phyloP scores from a whole-genome alignment of 2,113 vertebrate genomes.

The Pomatorhinus ruficollis region DNA sequence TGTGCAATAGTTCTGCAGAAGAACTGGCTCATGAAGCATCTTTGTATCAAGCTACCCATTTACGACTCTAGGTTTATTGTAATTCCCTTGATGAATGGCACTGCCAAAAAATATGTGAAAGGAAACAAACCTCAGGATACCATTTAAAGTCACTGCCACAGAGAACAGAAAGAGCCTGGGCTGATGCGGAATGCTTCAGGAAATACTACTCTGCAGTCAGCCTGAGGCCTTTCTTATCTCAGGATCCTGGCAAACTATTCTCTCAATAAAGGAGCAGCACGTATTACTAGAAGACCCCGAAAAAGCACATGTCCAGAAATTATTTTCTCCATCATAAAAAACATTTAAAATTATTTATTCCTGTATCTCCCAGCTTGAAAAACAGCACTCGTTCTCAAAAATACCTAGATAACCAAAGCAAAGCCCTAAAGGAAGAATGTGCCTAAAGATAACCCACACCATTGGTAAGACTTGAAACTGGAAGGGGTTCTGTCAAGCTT shows the following conservation, averaged over 20 bases:
- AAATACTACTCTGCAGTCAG: background rate
- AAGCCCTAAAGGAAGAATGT: background rate
- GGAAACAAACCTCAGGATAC: conserved; percentile 13
- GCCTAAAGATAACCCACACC: background rate
- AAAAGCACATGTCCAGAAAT: background rate
- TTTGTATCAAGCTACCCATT: background rate
- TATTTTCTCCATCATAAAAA: background rate
- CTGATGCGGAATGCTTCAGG: background rate
- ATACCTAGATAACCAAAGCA: background rate
- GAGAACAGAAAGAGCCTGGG: background rate
- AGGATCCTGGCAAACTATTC: background rate
- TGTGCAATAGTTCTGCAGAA: background rate
- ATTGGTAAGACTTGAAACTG: background rate
- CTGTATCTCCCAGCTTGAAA: background rate
- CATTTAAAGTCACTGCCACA: conserved; percentile 7
- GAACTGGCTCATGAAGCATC: background rate
- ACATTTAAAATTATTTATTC: background rate
- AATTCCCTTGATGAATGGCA: background rate
- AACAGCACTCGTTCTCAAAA: background rate
- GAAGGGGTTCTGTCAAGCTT: conserved; percentile 40
- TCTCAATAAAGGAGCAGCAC: background rate
- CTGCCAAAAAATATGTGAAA: conserved; percentile 1
- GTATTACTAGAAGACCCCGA: background rate
- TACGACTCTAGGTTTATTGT: background rate
- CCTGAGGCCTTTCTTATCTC: background rate